These are phyloP conservation scores for Upupa epops DNA, from an alignment of 2,113 vertebrate genomes.

Conservation along the genomic window DNA sequence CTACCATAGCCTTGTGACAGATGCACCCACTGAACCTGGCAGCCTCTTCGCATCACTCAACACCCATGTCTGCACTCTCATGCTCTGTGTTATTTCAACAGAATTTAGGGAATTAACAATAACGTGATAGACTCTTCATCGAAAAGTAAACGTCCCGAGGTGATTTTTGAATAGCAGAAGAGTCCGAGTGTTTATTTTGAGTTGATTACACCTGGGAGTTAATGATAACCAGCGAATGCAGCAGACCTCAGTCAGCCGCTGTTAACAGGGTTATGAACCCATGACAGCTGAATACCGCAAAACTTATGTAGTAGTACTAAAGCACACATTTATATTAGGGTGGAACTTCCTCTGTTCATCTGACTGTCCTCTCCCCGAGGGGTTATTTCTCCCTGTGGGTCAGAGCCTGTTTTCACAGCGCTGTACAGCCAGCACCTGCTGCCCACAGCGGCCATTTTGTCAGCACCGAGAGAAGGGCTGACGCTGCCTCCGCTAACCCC, in stretches of 20 bases:
- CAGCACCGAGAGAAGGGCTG: no score
- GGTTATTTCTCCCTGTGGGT: fast-evolving
- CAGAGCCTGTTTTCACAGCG: no score
- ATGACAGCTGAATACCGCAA: fast-evolving
- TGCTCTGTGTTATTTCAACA: not conserved
- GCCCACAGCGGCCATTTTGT: no score
- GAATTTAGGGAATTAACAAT: not conserved
- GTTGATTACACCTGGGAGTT: not conserved
- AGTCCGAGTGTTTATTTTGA: not conserved
- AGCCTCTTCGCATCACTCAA: not conserved
- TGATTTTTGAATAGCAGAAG: not conserved
- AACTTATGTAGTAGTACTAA: no score
- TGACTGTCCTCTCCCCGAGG: fast-evolving
- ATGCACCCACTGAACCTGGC: not conserved
- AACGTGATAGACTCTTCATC: not conserved
- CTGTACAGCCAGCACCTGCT: not conserved
- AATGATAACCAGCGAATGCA: fast-evolving
- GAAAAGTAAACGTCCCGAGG: not conserved
- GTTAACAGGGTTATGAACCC: fast-evolving
- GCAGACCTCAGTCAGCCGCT: not conserved
- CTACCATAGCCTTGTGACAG: not conserved
- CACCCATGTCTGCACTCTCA: not conserved
- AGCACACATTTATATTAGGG: no score
- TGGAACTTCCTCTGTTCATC: fast-evolving
- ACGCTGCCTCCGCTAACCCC: no score